Evolutionary conservation across 2,113 vertebrate species (phyloP).

Genomic region (Larimichthys polyactis): DNA sequence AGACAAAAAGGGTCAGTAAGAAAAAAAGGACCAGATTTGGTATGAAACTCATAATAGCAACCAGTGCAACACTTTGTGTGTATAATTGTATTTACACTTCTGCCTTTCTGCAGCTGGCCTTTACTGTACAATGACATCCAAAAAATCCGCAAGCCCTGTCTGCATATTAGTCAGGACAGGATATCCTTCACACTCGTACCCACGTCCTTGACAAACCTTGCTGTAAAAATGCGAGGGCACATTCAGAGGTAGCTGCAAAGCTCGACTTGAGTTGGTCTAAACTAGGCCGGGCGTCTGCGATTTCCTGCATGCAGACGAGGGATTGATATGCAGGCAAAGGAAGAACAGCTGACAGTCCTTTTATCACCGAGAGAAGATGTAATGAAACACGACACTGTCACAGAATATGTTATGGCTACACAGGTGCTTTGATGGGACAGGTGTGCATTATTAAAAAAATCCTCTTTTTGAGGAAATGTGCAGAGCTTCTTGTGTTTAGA

Average conservation of each 20-base stretch:
- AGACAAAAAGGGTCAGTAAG: background rate
- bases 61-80: background rate
- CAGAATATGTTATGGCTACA: constrained; percentile 63
- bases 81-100: background rate
- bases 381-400: constrained; percentile 60
- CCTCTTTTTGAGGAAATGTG: background rate
- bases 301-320: constrained; percentile 51
- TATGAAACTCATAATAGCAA: too few species aligned
- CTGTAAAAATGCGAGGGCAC: constrained; percentile 36
- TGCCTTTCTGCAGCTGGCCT: constrained; percentile 32
- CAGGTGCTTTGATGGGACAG: constrained; percentile 42
- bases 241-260: constrained; percentile 18
- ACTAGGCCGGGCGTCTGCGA: constrained; percentile 36
- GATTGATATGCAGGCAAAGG: constrained; percentile 17
- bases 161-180: constrained; percentile 53
- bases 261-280: constrained; percentile 29
- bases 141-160: constrained; percentile 27
- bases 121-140: constrained; percentile 1
- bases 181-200: constrained; percentile 58
- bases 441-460: constrained; percentile 32
- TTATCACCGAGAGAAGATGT: constrained; percentile 37
- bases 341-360: constrained; percentile 56
- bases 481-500: background rate
- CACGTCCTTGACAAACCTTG: constrained; percentile 46
- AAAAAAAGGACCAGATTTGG: too few species aligned